These are phyloP conservation scores for Anthonomus grandis DNA, from an alignment of 1,140 invertebrate species.

Conservation along the genomic window DNA sequence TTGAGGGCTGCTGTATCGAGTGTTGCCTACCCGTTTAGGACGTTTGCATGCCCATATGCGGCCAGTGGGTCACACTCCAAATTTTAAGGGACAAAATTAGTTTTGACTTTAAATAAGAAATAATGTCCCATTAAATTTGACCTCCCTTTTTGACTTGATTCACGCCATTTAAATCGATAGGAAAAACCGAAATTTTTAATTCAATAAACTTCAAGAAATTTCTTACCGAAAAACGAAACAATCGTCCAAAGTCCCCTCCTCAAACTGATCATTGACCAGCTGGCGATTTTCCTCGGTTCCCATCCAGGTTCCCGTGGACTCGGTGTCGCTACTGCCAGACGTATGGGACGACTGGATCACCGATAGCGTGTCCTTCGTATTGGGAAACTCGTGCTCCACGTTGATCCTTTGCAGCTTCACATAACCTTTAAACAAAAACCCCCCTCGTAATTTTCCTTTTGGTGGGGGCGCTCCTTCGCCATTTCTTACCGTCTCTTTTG, in stretches of 20 bases:
- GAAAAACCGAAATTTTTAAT: not conserved
- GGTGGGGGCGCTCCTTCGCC: not conserved
- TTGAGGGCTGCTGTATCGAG: too few relatives aligned
- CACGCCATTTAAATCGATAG: slow-evolving; percentile 3
- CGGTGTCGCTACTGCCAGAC: slow-evolving; percentile 17
- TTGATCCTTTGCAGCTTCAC: slow-evolving; percentile 9
- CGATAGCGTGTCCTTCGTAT: slow-evolving; percentile 3
- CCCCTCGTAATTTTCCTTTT: not conserved
- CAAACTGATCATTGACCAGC: slow-evolving; percentile 13
- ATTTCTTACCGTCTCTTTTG: slow-evolving; percentile 18
- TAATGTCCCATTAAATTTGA: too few relatives aligned
- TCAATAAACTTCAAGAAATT: not conserved
- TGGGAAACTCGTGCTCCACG: not conserved
- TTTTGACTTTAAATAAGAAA: too few relatives aligned
- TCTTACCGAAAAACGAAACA: slow-evolving; percentile 19
- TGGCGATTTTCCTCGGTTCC: not conserved
- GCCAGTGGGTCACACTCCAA: too few relatives aligned
- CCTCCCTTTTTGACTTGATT: slow-evolving; percentile 2
- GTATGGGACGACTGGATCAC: not conserved
- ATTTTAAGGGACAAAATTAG: too few relatives aligned
- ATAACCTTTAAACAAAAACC: slow-evolving; percentile 2
- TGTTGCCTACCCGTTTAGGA: too few relatives aligned
- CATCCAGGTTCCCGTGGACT: slow-evolving; percentile 4
- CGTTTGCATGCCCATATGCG: too few relatives aligned
- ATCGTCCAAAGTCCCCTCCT: slow-evolving; percentile 9